phyloP scores from a whole-genome alignment of 2,888 invertebrate species.

The Tetragonula carbonaria region DNA sequence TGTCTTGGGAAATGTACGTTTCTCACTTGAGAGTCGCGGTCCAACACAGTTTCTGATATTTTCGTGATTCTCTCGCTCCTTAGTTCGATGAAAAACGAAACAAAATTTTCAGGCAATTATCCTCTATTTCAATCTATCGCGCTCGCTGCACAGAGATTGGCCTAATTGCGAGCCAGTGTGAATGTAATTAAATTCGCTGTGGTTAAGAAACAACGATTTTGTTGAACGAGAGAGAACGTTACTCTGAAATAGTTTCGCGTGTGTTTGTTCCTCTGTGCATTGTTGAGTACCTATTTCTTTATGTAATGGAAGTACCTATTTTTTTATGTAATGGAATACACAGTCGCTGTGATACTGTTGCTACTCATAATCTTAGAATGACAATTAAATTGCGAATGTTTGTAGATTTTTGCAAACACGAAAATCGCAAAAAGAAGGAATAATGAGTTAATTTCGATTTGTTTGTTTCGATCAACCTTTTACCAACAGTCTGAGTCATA shows the following conservation, averaged over 20 bases:
- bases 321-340: neutral
- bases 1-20: neutral
- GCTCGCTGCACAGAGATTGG: neutral
- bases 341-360: neutral
- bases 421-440: no score
- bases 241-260: neutral
- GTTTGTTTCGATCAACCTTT: no score
- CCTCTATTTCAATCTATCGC: slow-evolving; percentile 7
- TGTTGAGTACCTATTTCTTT: neutral
- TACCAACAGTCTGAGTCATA: no score
- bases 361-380: neutral
- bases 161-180: neutral
- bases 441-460: no score
- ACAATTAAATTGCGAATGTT: neutral
- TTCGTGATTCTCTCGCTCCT: slow-evolving; percentile 32
- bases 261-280: slow-evolving; percentile 6
- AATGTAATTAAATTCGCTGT: slow-evolving; percentile 17
- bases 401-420: neutral
- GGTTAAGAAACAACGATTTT: slow-evolving; percentile 19
- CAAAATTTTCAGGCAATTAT: neutral
- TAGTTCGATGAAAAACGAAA: slow-evolving; percentile 4
- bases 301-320: slow-evolving; percentile 3
- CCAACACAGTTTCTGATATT: neutral
- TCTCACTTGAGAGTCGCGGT: neutral
- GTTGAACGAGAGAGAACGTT: neutral